Conservation (phyloP, 2,113 vertebrate species). For the Electrona antarctica region DNA sequence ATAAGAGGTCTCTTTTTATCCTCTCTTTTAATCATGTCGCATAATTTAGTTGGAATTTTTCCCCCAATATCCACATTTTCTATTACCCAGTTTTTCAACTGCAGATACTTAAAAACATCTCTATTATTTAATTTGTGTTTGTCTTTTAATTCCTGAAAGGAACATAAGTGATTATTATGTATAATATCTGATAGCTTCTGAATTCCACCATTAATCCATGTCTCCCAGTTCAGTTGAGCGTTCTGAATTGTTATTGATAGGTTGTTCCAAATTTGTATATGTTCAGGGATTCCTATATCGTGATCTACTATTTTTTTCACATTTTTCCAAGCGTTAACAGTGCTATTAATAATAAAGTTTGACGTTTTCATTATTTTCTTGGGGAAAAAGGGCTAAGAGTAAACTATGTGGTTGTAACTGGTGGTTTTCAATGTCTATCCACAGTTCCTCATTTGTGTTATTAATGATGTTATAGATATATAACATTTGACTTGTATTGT, state of each 20-base stretch:
- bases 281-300: background rate
- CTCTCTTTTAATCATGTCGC: background rate
- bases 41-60: too few species aligned
- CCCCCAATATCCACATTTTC: background rate
- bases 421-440: too few species aligned
- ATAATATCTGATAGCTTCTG: background rate
- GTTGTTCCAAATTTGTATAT: background rate
- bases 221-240: background rate
- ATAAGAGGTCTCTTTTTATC: background rate
- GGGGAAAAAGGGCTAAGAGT: too few species aligned
- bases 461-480: background rate
- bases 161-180: background rate
- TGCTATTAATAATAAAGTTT: too few species aligned
- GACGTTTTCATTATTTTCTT: too few species aligned
- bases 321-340: too few species aligned
- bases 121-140: background rate
- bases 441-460: background rate
- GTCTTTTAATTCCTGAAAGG: too few species aligned
- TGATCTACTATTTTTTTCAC: too few species aligned
- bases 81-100: background rate
- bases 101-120: background rate
- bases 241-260: slow-evolving; percentile 2
- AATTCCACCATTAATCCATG: background rate
- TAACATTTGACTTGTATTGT: background rate
- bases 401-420: too few species aligned